Evolutionary conservation across 2,113 vertebrate genomes (phyloP).

Genomic region (Solenodon paradoxus): DNA sequence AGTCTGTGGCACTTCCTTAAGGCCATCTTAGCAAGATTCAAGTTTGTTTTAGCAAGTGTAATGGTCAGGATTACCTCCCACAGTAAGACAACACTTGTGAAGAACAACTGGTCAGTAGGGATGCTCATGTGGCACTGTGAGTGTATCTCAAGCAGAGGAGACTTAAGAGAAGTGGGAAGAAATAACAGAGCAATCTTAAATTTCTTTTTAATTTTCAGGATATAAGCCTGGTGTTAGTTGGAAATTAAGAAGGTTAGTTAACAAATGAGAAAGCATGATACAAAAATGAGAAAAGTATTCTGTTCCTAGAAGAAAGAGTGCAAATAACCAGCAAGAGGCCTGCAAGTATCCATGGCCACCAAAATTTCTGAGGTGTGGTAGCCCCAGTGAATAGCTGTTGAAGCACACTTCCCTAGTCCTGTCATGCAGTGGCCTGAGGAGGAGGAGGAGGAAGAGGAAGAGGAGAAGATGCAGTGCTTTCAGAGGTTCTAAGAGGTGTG

Average conservation of each 20-base stretch:
- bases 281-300: fast-evolving
- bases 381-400: too few relatives aligned
- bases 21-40: neutral
- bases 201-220: neutral
- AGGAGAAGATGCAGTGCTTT: too few relatives aligned
- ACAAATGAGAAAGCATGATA: too few relatives aligned
- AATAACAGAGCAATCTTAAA: neutral
- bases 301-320: fast-evolving
- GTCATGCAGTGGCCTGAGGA: too few relatives aligned
- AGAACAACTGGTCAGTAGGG: neutral
- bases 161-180: neutral
- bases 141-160: neutral
- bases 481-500: neutral
- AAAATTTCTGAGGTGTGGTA: too few relatives aligned
- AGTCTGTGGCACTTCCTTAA: neutral
- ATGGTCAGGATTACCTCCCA: too few relatives aligned
- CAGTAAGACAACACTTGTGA: neutral
- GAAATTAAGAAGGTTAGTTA: neutral
- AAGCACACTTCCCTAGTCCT: too few relatives aligned
- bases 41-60: neutral
- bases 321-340: fast-evolving
- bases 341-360: too few relatives aligned
- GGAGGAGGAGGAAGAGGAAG: too few relatives aligned
- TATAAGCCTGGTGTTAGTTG: neutral
- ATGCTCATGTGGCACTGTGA: neutral